Conservation (phyloP, 2,113 vertebrate species). For the Hystrix brachyura region DNA sequence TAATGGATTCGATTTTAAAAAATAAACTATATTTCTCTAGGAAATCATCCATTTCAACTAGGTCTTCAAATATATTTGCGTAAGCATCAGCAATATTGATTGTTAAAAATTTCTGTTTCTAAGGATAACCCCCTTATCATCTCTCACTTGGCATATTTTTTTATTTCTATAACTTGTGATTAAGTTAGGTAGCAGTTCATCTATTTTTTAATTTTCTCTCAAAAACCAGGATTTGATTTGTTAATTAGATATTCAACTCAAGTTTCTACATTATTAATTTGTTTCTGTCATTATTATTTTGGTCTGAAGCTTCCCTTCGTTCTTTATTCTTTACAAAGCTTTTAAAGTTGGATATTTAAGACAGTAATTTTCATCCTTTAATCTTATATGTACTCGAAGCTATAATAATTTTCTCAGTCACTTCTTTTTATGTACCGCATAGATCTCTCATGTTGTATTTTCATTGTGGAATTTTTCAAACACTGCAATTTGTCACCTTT, state of each 20-base stretch:
- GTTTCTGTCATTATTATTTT: not conserved
- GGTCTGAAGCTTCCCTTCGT: not conserved
- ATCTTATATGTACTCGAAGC: not conserved
- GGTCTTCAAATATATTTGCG: not conserved
- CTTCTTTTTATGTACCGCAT: not conserved
- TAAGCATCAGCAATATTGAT: not conserved
- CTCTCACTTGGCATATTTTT: constrained; percentile 7
- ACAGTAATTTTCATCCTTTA: not conserved
- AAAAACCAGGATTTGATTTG: not conserved
- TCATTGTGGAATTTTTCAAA: not conserved
- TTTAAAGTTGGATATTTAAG: not conserved
- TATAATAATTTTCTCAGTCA: not conserved
- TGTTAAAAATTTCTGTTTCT: not conserved
- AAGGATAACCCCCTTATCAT: not conserved
- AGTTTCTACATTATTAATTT: not conserved
- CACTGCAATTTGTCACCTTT: not conserved
- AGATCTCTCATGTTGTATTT: not conserved
- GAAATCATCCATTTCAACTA: not conserved
- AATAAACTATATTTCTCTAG: not conserved
- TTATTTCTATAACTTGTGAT: not conserved
- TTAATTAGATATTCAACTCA: not conserved
- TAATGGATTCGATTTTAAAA: not conserved
- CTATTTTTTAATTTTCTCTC: not conserved
- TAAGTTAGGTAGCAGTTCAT: not conserved
- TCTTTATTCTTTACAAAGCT: not conserved